Evolutionary conservation across 2,797 vertebrate genomes (phyloP), one percentile per base, ranked within the genome.

Genomic region (Pseudomugil tenellus): DNA sequence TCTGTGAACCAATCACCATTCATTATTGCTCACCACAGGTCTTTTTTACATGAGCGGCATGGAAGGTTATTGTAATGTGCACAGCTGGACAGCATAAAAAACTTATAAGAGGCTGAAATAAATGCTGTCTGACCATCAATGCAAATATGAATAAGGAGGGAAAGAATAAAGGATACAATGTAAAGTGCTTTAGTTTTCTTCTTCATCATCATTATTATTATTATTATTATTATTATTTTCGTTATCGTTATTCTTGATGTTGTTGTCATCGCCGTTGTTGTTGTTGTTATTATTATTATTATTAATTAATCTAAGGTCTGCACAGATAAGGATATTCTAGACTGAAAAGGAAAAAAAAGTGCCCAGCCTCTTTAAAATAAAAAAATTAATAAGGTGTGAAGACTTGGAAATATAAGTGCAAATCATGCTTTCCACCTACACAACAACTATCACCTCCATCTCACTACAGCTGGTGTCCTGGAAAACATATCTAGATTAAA

Each of bases 361-460:
- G 19, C 16, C 25, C 59, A 35, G 2, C 8, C 13, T 64, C 58
- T 56, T 60, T 64, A 56, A 71, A 79, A 67, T 63, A n/a, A 70
- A n/a, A 26, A 76, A 71, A 74, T 63, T 35, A 64, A 67, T 81
- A 9, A 72, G 41, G 63, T 79, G 63, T 63, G 37, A 48, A 61
- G 28, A 34, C 59, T 63, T 57, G 59, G 58, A 74, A 77, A 79
- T 70, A 57, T 61, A 51, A 41, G 70, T 37, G 78, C 46, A 61
- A 19, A 54, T 67, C 72, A 77, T 74, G 72, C 77, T 70, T 84
- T 56, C 73, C 79, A 69, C 79, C 71, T 48, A 75, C 81, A 61
- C 70, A 72, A 53, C 57, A 70, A 67, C 77, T 58, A 76, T 76
- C 57, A 63, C 51, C 65, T 39, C 28, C 59, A 74, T 71, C 28